A percentile compares a stretch with the other conserved stretches of the same genome.
These are phyloP conservation scores for Actinia tenebrosa DNA, from an alignment of 64 coral and sea anemone species.

Conservation along the genomic window DNA sequence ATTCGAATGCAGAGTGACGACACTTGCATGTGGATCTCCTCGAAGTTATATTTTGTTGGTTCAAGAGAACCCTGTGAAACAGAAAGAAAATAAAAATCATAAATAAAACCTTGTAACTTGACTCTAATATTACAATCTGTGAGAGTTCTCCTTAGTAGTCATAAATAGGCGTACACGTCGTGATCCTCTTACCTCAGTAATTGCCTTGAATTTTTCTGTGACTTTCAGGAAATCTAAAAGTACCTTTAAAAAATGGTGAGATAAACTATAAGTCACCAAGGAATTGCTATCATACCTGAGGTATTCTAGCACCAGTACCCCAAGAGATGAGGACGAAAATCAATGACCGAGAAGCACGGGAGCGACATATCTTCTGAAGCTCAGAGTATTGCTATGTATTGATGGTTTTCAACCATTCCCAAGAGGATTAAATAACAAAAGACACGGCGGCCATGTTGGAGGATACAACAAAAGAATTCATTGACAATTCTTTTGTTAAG, in stretches of 20 bases:
- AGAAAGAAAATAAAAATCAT: background rate
- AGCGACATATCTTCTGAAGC: background rate
- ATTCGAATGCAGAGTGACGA: constrained; percentile 75
- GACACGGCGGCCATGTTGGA: too few relatives aligned
- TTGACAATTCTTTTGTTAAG: too few relatives aligned
- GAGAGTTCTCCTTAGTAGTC: too few relatives aligned
- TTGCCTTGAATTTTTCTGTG: constrained; percentile 63
- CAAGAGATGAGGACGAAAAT: background rate
- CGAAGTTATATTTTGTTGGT: constrained; percentile 75
- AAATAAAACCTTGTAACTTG: background rate
- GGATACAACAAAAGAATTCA: too few relatives aligned
- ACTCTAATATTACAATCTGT: too few relatives aligned
- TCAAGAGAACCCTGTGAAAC: constrained; percentile 31
- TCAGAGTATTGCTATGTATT: too few relatives aligned
- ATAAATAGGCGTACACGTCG: background rate
- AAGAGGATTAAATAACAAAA: too few relatives aligned
- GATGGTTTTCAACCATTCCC: too few relatives aligned
- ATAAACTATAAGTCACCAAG: background rate
- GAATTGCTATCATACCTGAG: background rate
- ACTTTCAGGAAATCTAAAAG: constrained; percentile 75
- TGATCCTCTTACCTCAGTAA: constrained; percentile 42
- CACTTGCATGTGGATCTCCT: constrained; percentile 71
- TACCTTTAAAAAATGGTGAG: constrained; percentile 40
- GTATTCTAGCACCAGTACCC: background rate
- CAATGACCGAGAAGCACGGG: background rate